These are phyloP conservation scores for Lordiphosa andalusiaca DNA, from an alignment of 2,888 invertebrate genomes.

Conservation along the genomic window DNA sequence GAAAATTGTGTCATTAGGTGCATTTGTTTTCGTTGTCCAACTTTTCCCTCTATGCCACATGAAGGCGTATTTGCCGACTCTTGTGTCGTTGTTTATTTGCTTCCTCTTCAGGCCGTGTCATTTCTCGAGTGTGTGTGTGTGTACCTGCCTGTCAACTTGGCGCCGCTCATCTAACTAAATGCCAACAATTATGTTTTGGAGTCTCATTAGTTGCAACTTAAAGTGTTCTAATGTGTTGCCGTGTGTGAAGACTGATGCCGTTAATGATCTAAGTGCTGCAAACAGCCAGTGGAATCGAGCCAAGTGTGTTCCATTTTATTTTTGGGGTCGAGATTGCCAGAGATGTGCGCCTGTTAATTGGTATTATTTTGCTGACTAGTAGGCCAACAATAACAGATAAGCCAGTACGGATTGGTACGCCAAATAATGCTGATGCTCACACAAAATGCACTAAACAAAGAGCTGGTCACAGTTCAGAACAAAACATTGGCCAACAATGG, in stretches of 20 bases:
- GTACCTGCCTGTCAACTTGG: constrained; percentile 35
- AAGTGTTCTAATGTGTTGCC: constrained; percentile 51
- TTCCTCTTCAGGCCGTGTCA: constrained; percentile 53
- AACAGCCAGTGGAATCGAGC: constrained; percentile 34
- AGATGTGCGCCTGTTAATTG: constrained; percentile 54
- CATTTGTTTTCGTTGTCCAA: constrained; percentile 70
- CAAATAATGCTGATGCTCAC: constrained; percentile 68
- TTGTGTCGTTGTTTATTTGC: constrained; percentile 45
- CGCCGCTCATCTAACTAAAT: constrained; percentile 55
- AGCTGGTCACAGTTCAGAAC: constrained; percentile 30
- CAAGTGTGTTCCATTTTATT: constrained; percentile 39
- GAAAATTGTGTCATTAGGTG: constrained; percentile 73
- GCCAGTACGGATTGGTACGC: constrained; percentile 30
- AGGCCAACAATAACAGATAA: constrained; percentile 20
- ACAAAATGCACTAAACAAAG: constrained; percentile 52
- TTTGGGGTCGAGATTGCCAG: constrained; percentile 56
- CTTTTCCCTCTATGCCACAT: constrained; percentile 15
- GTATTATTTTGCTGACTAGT: constrained; percentile 37
- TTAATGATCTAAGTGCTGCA: constrained; percentile 64
- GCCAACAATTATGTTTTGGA: constrained; percentile 72
- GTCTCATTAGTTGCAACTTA: constrained; percentile 70
- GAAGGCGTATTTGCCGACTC: constrained; percentile 41
- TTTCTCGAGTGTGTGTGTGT: constrained; percentile 30
- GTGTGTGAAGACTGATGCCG: constrained; percentile 66
- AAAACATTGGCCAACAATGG: constrained; percentile 35